Evolutionary conservation across 2,888 invertebrate genomes (phyloP), one percentile per base, ranked within the genome.

Genomic region (Microplitis deprimator): DNA sequence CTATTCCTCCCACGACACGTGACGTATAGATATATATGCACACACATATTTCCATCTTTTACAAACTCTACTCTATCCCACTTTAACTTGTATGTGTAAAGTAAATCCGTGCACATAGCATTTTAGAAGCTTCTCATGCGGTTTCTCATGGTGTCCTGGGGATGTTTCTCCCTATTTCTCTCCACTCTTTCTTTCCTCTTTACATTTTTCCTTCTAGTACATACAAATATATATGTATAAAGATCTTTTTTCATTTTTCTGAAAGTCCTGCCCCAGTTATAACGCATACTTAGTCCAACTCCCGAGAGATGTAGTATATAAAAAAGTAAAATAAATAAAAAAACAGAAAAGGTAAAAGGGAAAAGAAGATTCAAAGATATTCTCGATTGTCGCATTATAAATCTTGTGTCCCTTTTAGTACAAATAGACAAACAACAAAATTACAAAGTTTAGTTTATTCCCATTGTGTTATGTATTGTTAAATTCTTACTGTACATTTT

Each of bases 141-240:
- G 73, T 73, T 68, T 64, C 62, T 67, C 68, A 72, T 41, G 40
- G 71, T 76, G 41, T 73, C 73, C 73, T 73, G 73, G 73, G 73
- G 73, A 65, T 73, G 73, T 73, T 65, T 41, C 59, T 59, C 68
- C 68, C 73, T 39, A 76, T 77, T 77, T 71, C 69, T 73, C 71
- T 68, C 64, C 59, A 29, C 20, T 20, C 65, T 38, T 5, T 59
- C 41, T 41, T 41, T 39, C 20, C 38, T 38, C 29, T 29, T 39
- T 65, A 5, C 67, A 3, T 40, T 50, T 67, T 61, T 39, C 40
- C 40, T 38, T 20, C 38, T 59, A 50, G 39, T 68, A 38, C 39
- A 13, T 64, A 10, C 74, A 50, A 16, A 61, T 60, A 62, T 50
- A 50, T 50, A 8, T 10, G 6, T 13, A 13, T 50, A 50, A 50